phyloP scores from a whole-genome alignment of 2,797 vertebrate genomes.

The Numenius phaeopus region DNA sequence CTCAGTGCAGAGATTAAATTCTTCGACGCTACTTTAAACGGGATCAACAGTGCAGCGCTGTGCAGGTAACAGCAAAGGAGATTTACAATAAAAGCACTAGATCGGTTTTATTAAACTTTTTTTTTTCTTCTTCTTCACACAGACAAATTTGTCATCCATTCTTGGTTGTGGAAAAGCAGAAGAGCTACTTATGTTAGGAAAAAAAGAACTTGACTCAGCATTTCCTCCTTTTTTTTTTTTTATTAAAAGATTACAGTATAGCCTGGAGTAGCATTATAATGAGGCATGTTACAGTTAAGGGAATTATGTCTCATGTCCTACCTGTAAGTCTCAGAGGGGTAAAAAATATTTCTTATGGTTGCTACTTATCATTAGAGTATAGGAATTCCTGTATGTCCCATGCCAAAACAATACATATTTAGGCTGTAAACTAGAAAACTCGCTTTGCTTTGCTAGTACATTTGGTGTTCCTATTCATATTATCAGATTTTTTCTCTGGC shows the following conservation, averaged over 20 bases:
- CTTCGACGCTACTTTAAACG: neutral
- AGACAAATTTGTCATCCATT: neutral
- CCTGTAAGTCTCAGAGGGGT: neutral
- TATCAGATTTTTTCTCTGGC: neutral
- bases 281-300: neutral
- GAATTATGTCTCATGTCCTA: neutral
- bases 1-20: neutral
- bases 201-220: neutral
- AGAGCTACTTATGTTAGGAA: neutral
- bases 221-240: slow-evolving; percentile 18
- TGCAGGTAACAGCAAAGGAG: neutral
- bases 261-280: slow-evolving; percentile 33
- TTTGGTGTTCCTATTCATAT: neutral
- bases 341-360: neutral
- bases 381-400: neutral
- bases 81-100: neutral
- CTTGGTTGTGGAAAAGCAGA: neutral
- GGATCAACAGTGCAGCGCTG: neutral
- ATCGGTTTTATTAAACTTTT: neutral
- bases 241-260: neutral
- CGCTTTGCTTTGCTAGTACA: neutral
- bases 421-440: neutral
- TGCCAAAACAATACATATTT: neutral
- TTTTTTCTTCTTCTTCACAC: neutral
- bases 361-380: neutral